Evolutionary conservation across 2,113 vertebrate species (phyloP).

Genomic region (Eclectus roratus): DNA sequence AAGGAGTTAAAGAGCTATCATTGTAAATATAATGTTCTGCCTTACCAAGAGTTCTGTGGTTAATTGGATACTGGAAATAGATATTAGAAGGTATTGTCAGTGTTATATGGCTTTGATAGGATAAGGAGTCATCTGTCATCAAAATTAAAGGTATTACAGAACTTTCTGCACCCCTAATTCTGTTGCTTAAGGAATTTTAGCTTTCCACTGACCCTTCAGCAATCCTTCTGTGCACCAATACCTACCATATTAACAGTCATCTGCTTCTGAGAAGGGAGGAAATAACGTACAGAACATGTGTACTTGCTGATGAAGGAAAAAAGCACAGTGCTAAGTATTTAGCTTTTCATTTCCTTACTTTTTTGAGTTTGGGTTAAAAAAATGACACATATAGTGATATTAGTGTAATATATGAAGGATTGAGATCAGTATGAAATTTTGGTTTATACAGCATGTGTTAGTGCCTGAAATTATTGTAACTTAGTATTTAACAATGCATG

Average conservation of each 20-base stretch:
- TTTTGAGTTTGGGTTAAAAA: neutral
- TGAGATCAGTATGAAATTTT: neutral
- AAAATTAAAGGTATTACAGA: neutral
- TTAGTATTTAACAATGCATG: neutral
- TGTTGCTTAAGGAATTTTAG: neutral
- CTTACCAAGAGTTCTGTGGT: constrained; percentile 19
- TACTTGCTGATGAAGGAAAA: neutral
- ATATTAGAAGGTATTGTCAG: constrained; percentile 7
- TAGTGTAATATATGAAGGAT: neutral
- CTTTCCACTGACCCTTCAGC: neutral
- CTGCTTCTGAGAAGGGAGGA: neutral
- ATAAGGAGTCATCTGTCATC: neutral
- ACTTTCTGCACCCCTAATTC: neutral
- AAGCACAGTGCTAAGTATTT: neutral
- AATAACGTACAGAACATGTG: neutral
- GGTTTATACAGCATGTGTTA: neutral
- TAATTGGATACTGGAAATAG: constrained; percentile 18
- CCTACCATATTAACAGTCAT: neutral
- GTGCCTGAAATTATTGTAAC: neutral
- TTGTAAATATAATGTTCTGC: constrained; percentile 37
- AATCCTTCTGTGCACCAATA: neutral
- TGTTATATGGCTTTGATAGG: neutral
- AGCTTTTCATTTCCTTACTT: neutral
- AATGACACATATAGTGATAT: neutral
- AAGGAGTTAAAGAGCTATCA: constrained; percentile 46